Evolutionary conservation across 2,888 invertebrate species (phyloP).

Genomic region (Spisula solida): DNA sequence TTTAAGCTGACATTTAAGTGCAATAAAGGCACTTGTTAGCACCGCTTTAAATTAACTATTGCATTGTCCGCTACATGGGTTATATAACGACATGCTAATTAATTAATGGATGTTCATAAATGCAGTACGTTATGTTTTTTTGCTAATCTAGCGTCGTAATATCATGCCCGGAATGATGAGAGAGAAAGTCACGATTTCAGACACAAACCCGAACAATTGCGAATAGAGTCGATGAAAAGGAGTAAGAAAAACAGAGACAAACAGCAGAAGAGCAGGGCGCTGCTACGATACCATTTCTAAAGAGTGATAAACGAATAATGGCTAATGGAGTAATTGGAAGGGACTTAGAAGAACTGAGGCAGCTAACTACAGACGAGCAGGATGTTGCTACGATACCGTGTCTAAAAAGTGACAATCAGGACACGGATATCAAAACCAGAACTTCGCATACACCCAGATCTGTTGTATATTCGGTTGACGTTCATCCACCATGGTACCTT

Average conservation of each 20-base stretch:
- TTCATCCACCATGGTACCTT: constrained; percentile 25
- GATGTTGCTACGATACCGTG: not conserved
- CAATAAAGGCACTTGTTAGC: too few relatives aligned
- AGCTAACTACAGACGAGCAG: not conserved
- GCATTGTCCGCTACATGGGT: too few relatives aligned
- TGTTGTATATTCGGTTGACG: constrained; percentile 24
- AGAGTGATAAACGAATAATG: not conserved
- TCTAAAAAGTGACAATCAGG: not conserved
- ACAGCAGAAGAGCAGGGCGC: not conserved
- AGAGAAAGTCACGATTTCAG: not conserved
- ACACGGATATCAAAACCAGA: not conserved
- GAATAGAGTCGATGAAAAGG: too few relatives aligned
- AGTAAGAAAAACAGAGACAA: not conserved
- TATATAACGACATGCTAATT: too few relatives aligned
- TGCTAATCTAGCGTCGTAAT: too few relatives aligned
- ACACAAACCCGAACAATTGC: not conserved
- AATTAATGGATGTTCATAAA: too few relatives aligned
- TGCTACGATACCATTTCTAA: not conserved
- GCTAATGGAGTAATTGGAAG: too few relatives aligned
- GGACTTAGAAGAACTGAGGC: too few relatives aligned
- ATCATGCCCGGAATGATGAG: not conserved
- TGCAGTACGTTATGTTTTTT: too few relatives aligned
- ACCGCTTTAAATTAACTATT: too few relatives aligned
- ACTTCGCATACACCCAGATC: not conserved
- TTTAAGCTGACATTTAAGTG: too few relatives aligned